These are phyloP conservation scores for Tetheella fluctuosa DNA, from an alignment of 2,888 invertebrate species.

Conservation along the genomic window DNA sequence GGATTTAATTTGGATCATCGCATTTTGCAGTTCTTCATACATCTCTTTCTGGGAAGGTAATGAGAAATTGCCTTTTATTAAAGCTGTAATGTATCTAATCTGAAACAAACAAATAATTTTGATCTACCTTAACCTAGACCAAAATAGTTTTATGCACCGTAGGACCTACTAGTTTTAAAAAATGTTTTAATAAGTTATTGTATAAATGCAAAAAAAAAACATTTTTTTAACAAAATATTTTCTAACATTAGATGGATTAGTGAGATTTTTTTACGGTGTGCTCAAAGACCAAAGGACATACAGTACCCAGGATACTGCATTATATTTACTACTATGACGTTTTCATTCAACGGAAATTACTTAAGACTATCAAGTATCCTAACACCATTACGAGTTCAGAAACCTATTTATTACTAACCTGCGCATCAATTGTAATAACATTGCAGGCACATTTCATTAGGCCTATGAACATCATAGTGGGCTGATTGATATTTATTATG, in stretches of 20 bases:
- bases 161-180: too few relatives aligned
- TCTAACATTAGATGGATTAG: too few relatives aligned
- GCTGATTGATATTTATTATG: constrained; percentile 8
- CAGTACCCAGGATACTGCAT: too few relatives aligned
- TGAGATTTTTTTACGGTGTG: too few relatives aligned
- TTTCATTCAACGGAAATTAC: not conserved
- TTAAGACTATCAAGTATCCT: not conserved
- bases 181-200: too few relatives aligned
- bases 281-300: too few relatives aligned
- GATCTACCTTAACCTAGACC: too few relatives aligned
- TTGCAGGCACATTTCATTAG: constrained; percentile 9
- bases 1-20: not conserved
- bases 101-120: not conserved
- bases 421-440: constrained; percentile 9
- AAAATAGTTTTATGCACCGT: too few relatives aligned
- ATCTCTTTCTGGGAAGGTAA: not conserved
- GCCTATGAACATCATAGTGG: constrained; percentile 8
- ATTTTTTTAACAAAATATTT: too few relatives aligned
- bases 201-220: too few relatives aligned
- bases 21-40: not conserved
- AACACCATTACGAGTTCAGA: not conserved
- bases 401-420: not conserved
- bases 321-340: too few relatives aligned
- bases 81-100: not conserved
- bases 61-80: not conserved